Percentiles rank a stretch among this genome's conserved stretches.
Conservation (phyloP, 2,888 invertebrate genomes). For the Stratiomys singularior region DNA sequence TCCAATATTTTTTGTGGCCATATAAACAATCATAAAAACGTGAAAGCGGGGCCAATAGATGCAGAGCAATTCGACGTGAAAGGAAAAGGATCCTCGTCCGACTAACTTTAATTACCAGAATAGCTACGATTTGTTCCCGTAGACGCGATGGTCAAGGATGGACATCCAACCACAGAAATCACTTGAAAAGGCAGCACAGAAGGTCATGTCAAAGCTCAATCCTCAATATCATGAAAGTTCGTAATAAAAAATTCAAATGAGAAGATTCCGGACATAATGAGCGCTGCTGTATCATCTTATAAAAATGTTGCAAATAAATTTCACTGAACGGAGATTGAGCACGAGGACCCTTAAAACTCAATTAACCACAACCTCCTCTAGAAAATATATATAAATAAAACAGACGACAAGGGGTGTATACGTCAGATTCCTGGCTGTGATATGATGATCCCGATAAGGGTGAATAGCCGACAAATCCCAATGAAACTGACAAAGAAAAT, state of each 20-base stretch:
- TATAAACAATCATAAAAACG: background rate
- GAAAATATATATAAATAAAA: conserved; percentile 11
- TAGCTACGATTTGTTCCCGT: background rate
- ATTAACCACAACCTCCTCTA: conserved; percentile 3
- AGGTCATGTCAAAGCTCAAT: no score
- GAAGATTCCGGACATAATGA: background rate
- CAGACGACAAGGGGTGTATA: conserved; percentile 22
- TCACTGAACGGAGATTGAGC: no score
- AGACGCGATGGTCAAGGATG: background rate
- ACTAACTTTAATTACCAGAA: background rate
- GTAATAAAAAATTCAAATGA: no score
- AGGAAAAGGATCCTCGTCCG: background rate
- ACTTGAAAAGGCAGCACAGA: no score
- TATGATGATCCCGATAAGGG: conserved; percentile 44
- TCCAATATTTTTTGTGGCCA: background rate
- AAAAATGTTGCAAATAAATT: no score
- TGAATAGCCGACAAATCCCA: conserved; percentile 44
- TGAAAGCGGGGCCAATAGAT: background rate
- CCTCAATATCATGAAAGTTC: no score
- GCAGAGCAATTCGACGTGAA: background rate
- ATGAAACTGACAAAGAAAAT: conserved; percentile 41
- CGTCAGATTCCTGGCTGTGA: conserved; percentile 39
- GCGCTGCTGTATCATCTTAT: no score
- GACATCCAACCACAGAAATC: no score
- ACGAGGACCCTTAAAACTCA: background rate